Evolutionary conservation across 2,797 vertebrate species (phyloP).

Genomic region (Rhinoraja longicauda): DNA sequence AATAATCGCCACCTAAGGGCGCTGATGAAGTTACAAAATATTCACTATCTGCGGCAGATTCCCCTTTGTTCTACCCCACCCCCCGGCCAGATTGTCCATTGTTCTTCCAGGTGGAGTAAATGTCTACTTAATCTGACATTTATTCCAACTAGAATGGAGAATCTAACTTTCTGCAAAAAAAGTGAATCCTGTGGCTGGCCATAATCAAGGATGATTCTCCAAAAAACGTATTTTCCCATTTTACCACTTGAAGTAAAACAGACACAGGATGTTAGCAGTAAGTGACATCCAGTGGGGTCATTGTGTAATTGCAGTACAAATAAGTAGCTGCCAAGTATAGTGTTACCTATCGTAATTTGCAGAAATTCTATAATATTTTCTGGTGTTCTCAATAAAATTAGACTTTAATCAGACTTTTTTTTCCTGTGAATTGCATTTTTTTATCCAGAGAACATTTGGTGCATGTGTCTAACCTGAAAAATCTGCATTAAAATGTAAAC

Average conservation of each 20-base stretch:
- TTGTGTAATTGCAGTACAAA: not conserved
- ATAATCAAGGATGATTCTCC: not conserved
- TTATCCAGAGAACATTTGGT: not conserved
- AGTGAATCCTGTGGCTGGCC: not conserved
- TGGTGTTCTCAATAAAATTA: not conserved
- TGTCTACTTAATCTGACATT: no score
- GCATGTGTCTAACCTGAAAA: not conserved
- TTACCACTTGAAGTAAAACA: not conserved
- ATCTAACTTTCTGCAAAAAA: not conserved
- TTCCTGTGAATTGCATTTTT: not conserved
- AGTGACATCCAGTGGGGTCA: not conserved
- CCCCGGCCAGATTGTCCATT: no score
- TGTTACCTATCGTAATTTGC: no score
- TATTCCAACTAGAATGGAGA: not conserved
- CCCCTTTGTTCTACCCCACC: no score
- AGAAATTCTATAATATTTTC: no score
- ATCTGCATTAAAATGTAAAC: no score
- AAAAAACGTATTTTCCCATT: not conserved
- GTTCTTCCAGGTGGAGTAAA: no score
- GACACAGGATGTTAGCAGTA: not conserved
- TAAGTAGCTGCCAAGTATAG: no score
- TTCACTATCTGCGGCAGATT: no score
- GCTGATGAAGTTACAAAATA: no score
- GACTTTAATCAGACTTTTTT: not conserved
- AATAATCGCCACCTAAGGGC: no score